phyloP scores from a whole-genome alignment of 2,888 invertebrate species.

The Sphaeridia pumilis region DNA sequence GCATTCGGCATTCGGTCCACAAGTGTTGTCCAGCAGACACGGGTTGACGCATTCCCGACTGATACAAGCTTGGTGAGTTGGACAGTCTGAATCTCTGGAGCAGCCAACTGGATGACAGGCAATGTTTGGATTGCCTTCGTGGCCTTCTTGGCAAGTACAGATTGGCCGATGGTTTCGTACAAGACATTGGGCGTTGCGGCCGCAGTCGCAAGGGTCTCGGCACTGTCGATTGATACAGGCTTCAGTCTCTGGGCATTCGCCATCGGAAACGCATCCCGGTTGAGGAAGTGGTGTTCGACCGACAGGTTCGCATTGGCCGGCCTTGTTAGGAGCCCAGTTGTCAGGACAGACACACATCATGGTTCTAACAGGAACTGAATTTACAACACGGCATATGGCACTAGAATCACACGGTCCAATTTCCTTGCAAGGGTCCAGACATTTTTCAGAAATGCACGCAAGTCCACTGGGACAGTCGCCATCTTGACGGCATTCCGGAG shows the following conservation, averaged over 20 bases:
- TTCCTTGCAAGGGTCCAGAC: slow-evolving; percentile 64
- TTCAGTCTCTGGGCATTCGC: slow-evolving; percentile 63
- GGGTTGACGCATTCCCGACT: slow-evolving; percentile 77
- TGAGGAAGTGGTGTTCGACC: slow-evolving; percentile 45
- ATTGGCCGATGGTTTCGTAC: slow-evolving; percentile 73
- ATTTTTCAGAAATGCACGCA: slow-evolving; percentile 66
- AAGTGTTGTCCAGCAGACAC: slow-evolving; percentile 65
- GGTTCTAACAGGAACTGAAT: slow-evolving; percentile 73
- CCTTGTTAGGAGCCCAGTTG: slow-evolving; percentile 66
- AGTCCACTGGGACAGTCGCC: slow-evolving; percentile 66
- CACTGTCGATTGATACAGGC: slow-evolving; percentile 78
- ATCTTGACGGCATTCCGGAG: slow-evolving; percentile 61
- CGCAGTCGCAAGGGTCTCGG: slow-evolving; percentile 80
- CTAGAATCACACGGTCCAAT: slow-evolving; percentile 63
- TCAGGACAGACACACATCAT: slow-evolving; percentile 80
- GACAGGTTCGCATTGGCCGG: slow-evolving; percentile 61
- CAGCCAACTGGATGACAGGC: slow-evolving; percentile 71
- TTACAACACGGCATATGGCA: slow-evolving; percentile 69
- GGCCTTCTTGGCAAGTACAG: slow-evolving; percentile 72
- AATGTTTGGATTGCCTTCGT: slow-evolving; percentile 73
- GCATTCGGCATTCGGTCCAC: slow-evolving; percentile 63
- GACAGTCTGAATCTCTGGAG: slow-evolving; percentile 69
- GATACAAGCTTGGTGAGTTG: slow-evolving; percentile 66
- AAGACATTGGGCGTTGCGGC: slow-evolving; percentile 61
- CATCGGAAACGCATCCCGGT: slow-evolving; percentile 46